phyloP scores from a whole-genome alignment of 2,113 vertebrate species.

The Dipodomys stephensi region DNA sequence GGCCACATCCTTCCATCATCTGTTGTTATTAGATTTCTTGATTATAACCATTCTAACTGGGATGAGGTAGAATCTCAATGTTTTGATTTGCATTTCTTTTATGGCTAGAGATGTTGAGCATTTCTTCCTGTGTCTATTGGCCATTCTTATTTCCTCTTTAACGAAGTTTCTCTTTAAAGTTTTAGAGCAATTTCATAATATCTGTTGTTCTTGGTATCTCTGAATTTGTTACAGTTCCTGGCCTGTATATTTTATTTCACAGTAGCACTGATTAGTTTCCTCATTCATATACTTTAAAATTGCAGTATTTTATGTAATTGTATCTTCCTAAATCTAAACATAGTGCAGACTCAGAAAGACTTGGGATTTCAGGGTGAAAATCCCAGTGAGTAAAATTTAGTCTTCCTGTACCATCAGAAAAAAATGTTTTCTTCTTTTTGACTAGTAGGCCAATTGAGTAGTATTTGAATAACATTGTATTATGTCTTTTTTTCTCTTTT shows the following conservation, averaged over 20 bases:
- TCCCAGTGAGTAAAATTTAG: slow-evolving; percentile 38
- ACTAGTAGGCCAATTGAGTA: slow-evolving; percentile 42
- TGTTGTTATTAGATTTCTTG: no score
- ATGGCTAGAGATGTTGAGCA: no score
- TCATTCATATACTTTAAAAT: slow-evolving; percentile 48
- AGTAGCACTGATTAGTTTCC: slow-evolving; percentile 37
- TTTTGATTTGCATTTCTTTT: no score
- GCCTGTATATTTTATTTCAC: slow-evolving; percentile 35
- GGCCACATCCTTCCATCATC: no score
- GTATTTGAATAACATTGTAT: no score
- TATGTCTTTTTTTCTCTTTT: background rate
- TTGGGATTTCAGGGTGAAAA: slow-evolving; percentile 24
- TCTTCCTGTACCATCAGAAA: slow-evolving; percentile 11
- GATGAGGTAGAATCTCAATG: no score
- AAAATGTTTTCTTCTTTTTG: slow-evolving; percentile 25
- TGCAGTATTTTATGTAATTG: slow-evolving; percentile 39
- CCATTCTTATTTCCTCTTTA: no score
- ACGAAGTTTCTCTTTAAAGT: no score
- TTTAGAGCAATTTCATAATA: background rate
- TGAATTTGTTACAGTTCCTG: background rate
- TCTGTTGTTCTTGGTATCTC: background rate
- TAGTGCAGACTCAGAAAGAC: slow-evolving; percentile 11
- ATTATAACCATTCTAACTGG: no score
- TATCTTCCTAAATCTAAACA: slow-evolving; percentile 49
- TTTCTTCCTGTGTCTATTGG: no score